Percentiles rank a stretch among this genome's conserved stretches.
phyloP scores from a whole-genome alignment of 2,113 vertebrate species.

The Ceyx melanurus region DNA sequence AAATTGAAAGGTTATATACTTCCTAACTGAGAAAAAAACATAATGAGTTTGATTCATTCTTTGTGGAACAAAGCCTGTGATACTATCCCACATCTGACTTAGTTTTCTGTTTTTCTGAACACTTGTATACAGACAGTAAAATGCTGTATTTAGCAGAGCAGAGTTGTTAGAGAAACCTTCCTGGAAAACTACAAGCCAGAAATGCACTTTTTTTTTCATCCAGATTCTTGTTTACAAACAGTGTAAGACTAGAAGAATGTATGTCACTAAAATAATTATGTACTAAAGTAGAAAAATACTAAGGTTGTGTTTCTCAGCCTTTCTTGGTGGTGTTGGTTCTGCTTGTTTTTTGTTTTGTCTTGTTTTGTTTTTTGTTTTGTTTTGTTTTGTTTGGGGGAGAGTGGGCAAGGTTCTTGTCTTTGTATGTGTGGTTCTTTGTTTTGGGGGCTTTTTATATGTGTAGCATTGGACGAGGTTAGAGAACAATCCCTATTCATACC shows the following conservation, averaged over 20 bases:
- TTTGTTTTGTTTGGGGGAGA: neutral
- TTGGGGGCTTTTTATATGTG: too few species aligned
- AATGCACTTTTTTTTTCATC: neutral
- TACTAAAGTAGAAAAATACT: neutral
- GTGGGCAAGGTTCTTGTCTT: too few species aligned
- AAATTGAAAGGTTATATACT: neutral
- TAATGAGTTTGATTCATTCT: neutral
- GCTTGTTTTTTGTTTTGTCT: neutral
- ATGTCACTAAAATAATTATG: neutral
- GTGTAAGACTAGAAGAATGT: neutral
- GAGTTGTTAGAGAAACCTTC: neutral
- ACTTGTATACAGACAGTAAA: neutral
- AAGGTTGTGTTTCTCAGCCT: rapidly evolving
- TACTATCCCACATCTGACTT: neutral
- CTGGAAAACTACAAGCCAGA: neutral
- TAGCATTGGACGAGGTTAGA: neutral
- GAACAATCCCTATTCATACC: neutral
- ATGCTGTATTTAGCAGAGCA: neutral
- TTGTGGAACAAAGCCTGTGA: neutral
- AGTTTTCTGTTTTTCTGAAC: neutral
- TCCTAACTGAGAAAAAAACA: neutral
- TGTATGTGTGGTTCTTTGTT: too few species aligned
- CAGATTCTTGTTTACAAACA: neutral
- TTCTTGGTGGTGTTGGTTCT: neutral
- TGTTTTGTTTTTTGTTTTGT: neutral